Percentiles rank a stretch among this genome's conserved stretches.
These are phyloP conservation scores for Etia nguti DNA, from an alignment of 2,113 vertebrate species.

Conservation along the genomic window DNA sequence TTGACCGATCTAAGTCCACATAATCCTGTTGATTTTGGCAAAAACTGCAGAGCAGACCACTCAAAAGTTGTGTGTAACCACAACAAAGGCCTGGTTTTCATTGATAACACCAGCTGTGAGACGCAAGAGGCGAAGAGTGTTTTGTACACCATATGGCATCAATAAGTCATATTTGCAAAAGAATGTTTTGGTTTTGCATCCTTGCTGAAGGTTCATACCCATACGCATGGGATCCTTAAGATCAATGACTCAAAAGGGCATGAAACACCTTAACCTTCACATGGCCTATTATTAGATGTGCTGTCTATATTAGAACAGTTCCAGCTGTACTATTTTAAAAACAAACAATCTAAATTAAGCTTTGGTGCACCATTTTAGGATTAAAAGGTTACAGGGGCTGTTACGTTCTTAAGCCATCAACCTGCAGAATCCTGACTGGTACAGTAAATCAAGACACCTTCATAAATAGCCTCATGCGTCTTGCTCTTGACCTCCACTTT, in stretches of 20 bases:
- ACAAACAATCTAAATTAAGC: slow-evolving; percentile 26
- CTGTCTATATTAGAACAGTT: neutral
- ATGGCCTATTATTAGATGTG: neutral
- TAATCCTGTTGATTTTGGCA: slow-evolving; percentile 54
- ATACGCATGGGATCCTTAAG: neutral
- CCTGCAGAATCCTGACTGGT: neutral
- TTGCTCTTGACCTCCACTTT: neutral
- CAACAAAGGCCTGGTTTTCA: slow-evolving; percentile 40
- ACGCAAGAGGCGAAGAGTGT: neutral
- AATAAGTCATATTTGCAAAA: neutral
- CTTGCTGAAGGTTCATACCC: neutral
- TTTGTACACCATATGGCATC: neutral
- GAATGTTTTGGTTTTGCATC: neutral
- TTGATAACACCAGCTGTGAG: slow-evolving; percentile 20
- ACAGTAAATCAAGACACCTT: neutral
- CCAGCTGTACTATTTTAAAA: slow-evolving; percentile 29
- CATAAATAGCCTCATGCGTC: slow-evolving; percentile 3
- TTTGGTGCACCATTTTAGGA: neutral
- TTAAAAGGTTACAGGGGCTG: slow-evolving; percentile 25
- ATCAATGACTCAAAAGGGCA: no score
- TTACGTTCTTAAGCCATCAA: neutral
- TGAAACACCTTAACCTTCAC: slow-evolving; percentile 14
- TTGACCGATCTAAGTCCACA: slow-evolving; percentile 9
- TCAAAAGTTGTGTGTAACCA: slow-evolving; percentile 27
- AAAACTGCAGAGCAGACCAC: slow-evolving; percentile 6